Base-by-base conservation (phyloP, 2,888 invertebrate genomes). In the Amblyjoppa proteus region DNA sequence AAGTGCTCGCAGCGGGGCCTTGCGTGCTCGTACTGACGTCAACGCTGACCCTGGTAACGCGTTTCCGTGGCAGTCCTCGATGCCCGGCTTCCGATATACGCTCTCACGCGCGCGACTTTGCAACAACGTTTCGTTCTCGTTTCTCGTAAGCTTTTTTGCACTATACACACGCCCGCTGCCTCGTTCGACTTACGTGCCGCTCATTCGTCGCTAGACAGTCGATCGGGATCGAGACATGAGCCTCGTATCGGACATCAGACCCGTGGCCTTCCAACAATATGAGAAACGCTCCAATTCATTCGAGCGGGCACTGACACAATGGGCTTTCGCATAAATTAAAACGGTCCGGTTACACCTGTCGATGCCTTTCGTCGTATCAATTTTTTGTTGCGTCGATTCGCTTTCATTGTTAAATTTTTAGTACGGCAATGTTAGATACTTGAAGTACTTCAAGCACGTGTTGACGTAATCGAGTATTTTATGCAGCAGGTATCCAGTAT, bases 11-110 rank as follows among this genome's bases (percentile, higher is more conserved):
- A 58, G 73, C 66, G 82, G 85, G 83, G 83, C 85, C 85, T 85
- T 85, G 85, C 85, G 82, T 85, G 85, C 73, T 85, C 61, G 61
- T 71, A 80, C 70, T 93, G 93, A 93, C 93, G 93, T 93, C 93
- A 93, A 93, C 91, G 91, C 90, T 92, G 93, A 93, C 93, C 93
- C 93, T 93, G 93, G 91, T 88, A 87, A 88, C 88, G 87, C 88
- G 89, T 88, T 88, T 90, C 89, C 87, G 89, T 84, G 88, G 87
- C 83, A 82, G 86, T 89, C 88, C 83, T 81, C 87, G 86, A 87
- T 87, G 83, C 81, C 84, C 31, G 45, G 78, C 79, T 82, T 85
- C 82, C 82, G 82, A 85, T 80, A 73, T 87, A 80, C 69, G 81
- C 79, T 84, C 75, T 85, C 74, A 73, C 75, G 78, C 58, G 31